phyloP scores from a whole-genome alignment of 2,888 invertebrate species.

The Eristalis intricaria region DNA sequence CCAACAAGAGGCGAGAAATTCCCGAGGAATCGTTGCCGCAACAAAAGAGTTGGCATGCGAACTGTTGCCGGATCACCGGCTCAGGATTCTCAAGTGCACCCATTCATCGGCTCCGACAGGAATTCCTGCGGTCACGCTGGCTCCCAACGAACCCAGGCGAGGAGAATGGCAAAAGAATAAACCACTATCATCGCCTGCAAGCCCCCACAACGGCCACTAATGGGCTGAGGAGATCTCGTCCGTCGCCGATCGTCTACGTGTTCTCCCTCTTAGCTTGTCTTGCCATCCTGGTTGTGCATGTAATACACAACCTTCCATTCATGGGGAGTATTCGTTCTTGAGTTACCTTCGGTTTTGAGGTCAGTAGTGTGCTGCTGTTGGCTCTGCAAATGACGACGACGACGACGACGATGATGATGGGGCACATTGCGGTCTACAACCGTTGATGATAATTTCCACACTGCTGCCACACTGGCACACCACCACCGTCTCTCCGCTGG shows the following conservation, averaged over 20 bases:
- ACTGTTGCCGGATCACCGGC: conserved; percentile 12
- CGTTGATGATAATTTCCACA: conserved; percentile 57
- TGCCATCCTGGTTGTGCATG: conserved; percentile 8
- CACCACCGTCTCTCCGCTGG: neutral
- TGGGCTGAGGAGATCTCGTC: neutral
- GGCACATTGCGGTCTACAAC: conserved; percentile 47
- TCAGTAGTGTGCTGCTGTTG: conserved; percentile 55
- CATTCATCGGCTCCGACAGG: conserved; percentile 5
- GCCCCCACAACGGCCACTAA: neutral
- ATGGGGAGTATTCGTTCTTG: conserved; percentile 37
- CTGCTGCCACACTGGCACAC: neutral
- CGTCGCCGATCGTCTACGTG: neutral
- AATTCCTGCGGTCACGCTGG: conserved; percentile 7
- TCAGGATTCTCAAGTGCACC: conserved; percentile 9
- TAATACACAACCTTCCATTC: conserved; percentile 35
- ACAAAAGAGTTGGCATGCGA: conserved; percentile 59
- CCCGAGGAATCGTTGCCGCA: neutral
- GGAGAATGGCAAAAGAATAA: conserved; percentile 23
- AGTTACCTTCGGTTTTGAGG: conserved; percentile 68
- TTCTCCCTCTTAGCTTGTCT: conserved; percentile 12
- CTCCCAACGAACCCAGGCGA: neutral
- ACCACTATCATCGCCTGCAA: neutral
- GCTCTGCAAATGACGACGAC: neutral
- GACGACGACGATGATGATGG: conserved; percentile 32
- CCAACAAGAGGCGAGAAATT: neutral